Evolutionary conservation across 1,140 invertebrate genomes (phyloP).

Genomic region (Drosophila suzukii): DNA sequence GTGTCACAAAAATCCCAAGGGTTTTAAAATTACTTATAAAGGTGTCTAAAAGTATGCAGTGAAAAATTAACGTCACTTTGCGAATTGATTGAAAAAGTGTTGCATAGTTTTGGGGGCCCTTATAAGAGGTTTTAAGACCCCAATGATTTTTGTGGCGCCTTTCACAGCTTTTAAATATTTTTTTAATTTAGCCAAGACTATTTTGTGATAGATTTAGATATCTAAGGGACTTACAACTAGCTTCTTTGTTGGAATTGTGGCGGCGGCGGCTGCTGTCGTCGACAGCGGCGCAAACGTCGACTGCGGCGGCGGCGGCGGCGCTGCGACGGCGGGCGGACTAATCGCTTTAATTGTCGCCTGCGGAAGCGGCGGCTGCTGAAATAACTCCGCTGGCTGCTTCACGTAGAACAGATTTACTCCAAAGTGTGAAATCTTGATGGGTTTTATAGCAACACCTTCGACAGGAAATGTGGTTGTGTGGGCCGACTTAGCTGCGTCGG

Average conservation of each 20-base stretch:
- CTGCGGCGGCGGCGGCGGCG: constrained; percentile 61
- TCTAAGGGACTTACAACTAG: constrained; percentile 78
- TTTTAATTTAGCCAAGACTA: too few species aligned
- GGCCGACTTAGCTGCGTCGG: constrained; percentile 60
- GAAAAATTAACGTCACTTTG: neutral
- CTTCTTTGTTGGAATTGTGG: constrained; percentile 84
- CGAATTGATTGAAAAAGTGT: neutral
- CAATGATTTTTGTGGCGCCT: neutral
- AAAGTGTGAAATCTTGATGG: constrained; percentile 85
- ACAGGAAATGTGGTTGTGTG: constrained; percentile 61
- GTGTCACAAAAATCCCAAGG: neutral
- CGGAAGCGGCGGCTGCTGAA: constrained; percentile 84
- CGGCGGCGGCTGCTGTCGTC: constrained; percentile 80
- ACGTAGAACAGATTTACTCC: constrained; percentile 85
- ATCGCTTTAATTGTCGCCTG: constrained; percentile 84
- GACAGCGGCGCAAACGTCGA: constrained; percentile 75
- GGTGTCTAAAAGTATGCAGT: neutral
- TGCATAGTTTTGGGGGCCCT: neutral
- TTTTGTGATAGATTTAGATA: neutral
- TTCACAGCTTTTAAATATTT: neutral
- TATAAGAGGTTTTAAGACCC: neutral
- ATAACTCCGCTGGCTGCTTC: constrained; percentile 85
- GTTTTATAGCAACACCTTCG: constrained; percentile 82
- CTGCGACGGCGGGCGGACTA: constrained; percentile 71
- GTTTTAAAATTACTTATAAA: neutral